A percentile compares a stretch with the other conserved stretches of the same genome.
phyloP scores from a whole-genome alignment of 2,888 invertebrate genomes.

The Trypoxylon attenuatum region DNA sequence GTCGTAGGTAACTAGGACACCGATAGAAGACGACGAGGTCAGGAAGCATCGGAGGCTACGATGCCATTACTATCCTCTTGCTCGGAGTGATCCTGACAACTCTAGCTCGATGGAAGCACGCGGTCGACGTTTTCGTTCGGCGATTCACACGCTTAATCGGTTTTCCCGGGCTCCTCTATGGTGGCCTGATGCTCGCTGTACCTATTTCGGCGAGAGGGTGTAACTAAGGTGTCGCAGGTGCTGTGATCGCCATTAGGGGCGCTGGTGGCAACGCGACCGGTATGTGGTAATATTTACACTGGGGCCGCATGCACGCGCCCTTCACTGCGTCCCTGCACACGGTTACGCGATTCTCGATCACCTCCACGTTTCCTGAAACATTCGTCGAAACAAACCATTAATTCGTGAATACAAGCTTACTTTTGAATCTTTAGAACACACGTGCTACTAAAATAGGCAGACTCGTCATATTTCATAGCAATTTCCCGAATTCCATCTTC shows the following conservation, averaged over 20 bases:
- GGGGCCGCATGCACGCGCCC: conserved; percentile 93
- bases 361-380: conserved; percentile 92
- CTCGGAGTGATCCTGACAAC: too few species aligned
- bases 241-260: conserved; percentile 81
- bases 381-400: conserved; percentile 10
- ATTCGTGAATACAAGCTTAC: too few species aligned
- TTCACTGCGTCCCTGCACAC: conserved; percentile 97
- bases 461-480: too few species aligned
- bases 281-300: conserved; percentile 98
- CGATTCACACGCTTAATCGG: neutral
- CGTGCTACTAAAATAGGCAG: too few species aligned
- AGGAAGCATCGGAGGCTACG: too few species aligned
- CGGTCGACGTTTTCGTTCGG: neutral
- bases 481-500: too few species aligned
- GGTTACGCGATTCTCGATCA: conserved; percentile 95
- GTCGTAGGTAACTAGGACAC: too few species aligned
- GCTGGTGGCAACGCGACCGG: conserved; percentile 92
- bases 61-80: too few species aligned
- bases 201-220: conserved; percentile 48
- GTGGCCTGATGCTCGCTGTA: conserved; percentile 30
- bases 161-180: conserved; percentile 9
- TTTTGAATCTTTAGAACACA: too few species aligned
- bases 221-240: conserved; percentile 66
- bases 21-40: too few species aligned
- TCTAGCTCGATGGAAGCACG: neutral